A percentile compares a stretch with the other conserved stretches of the same genome.
These are phyloP conservation scores for Lasius platythorax DNA, from an alignment of 2,888 invertebrate genomes.

Conservation along the genomic window DNA sequence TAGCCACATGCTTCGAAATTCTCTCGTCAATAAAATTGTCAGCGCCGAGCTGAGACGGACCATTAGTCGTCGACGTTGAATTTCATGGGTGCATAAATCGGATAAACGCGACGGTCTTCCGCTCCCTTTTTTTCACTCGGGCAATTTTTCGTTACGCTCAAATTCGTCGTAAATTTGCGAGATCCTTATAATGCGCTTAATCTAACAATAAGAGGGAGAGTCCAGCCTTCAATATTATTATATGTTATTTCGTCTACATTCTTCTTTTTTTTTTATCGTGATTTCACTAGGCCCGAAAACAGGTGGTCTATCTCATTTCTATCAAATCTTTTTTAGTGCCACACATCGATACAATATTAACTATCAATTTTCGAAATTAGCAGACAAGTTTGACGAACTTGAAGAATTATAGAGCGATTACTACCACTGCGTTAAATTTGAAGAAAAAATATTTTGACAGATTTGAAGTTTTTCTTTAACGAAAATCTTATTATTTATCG, in stretches of 20 bases:
- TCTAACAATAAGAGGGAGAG: not conserved
- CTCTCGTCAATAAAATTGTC: conserved; percentile 34
- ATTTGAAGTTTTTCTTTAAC: not conserved
- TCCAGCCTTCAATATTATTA: not conserved
- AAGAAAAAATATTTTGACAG: not conserved
- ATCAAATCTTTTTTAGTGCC: conserved; percentile 34
- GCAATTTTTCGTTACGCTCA: conserved; percentile 11
- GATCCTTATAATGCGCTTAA: not conserved
- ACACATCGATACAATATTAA: not conserved
- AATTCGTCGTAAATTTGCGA: conserved; percentile 32
- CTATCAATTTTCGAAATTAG: not conserved
- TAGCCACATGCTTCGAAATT: not conserved
- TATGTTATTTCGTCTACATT: not conserved
- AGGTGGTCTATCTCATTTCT: conserved; percentile 58
- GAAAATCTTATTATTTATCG: not conserved
- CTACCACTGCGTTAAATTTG: not conserved
- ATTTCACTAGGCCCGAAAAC: conserved; percentile 11
- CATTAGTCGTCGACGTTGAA: conserved; percentile 27
- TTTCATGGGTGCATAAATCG: conserved; percentile 26
- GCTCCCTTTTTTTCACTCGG: not conserved
- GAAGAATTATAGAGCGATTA: not conserved
- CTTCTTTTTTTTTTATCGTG: not conserved
- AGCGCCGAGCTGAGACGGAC: not conserved
- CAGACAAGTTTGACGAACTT: not conserved
- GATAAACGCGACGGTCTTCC: not conserved